These are phyloP conservation scores for Epinephelus lanceolatus DNA, from an alignment of 2,113 vertebrate genomes.

Conservation along the genomic window DNA sequence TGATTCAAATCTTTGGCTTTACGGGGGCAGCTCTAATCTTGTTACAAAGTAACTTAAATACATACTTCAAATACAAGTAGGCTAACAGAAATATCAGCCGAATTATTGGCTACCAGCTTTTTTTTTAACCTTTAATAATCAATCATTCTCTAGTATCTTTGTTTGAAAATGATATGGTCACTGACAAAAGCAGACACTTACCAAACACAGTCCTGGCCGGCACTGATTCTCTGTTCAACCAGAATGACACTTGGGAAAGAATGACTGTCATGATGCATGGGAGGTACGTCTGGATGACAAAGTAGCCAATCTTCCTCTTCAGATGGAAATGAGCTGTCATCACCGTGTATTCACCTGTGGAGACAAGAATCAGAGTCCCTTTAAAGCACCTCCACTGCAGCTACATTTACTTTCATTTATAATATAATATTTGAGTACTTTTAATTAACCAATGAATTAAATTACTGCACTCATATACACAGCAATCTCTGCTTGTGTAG, in stretches of 20 bases:
- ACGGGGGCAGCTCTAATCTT: no score
- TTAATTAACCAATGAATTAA: not conserved
- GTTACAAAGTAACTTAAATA: no score
- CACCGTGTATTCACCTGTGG: constrained; percentile 96
- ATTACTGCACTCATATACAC: not conserved
- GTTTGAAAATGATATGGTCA: not conserved
- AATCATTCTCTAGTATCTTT: not conserved
- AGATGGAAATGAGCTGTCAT: constrained; percentile 99
- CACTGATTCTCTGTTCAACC: constrained; percentile 98
- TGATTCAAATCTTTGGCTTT: no score
- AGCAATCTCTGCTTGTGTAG: not conserved
- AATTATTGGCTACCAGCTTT: no score
- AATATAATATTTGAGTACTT: not conserved
- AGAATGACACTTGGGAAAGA: constrained; percentile 99
- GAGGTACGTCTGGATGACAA: constrained; percentile 99
- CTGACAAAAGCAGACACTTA: constrained; percentile 79
- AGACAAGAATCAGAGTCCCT: constrained; percentile 17
- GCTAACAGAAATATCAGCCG: no score
- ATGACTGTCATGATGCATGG: constrained; percentile 99
- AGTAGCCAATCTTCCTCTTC: constrained; percentile 99
- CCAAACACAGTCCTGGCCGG: constrained; percentile 98
- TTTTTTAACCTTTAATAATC: no score
- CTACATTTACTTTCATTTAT: not conserved
- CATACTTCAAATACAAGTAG: no score
- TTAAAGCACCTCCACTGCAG: not conserved